Evolutionary conservation across 2,888 invertebrate genomes (phyloP).

Genomic region (Epirrhoe alternata): DNA sequence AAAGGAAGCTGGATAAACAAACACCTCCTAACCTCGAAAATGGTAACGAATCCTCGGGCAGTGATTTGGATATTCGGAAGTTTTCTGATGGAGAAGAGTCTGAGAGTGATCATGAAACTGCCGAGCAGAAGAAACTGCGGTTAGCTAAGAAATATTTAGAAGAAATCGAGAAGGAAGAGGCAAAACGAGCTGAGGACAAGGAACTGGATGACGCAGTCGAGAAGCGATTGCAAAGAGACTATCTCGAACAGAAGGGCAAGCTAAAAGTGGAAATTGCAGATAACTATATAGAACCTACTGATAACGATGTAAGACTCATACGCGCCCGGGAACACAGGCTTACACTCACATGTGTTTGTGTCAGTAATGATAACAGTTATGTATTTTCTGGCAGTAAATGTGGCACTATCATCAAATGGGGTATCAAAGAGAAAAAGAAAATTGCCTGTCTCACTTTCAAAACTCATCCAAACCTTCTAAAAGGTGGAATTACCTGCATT

Average conservation of each 20-base stretch:
- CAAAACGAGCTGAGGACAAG: constrained; percentile 87
- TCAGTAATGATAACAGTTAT: constrained; percentile 89
- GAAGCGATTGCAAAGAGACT: constrained; percentile 92
- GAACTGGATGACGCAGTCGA: constrained; percentile 88
- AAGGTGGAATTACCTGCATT: constrained; percentile 86
- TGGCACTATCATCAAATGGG: constrained; percentile 94
- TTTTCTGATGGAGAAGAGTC: constrained; percentile 78
- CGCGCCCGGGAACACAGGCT: constrained; percentile 92
- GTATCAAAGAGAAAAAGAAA: constrained; percentile 86
- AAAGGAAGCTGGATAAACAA: constrained; percentile 68
- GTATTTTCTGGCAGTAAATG: constrained; percentile 95
- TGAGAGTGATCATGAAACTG: constrained; percentile 91
- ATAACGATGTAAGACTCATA: constrained; percentile 78
- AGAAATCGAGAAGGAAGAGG: constrained; percentile 93
- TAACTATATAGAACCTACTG: constrained; percentile 63
- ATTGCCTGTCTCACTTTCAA: constrained; percentile 82
- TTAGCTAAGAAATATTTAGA: constrained; percentile 95
- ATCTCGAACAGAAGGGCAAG: constrained; percentile 93
- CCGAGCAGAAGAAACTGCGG: constrained; percentile 95
- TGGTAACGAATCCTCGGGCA: constrained; percentile 87
- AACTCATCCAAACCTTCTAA: constrained; percentile 68
- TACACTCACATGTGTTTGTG: constrained; percentile 91
- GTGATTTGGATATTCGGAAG: constrained; percentile 86
- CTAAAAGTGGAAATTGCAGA: constrained; percentile 91
- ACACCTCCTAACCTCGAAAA: constrained; percentile 77